These are phyloP conservation scores for Agonopterix subpropinquella DNA, from an alignment of 2,888 invertebrate species.

Conservation along the genomic window DNA sequence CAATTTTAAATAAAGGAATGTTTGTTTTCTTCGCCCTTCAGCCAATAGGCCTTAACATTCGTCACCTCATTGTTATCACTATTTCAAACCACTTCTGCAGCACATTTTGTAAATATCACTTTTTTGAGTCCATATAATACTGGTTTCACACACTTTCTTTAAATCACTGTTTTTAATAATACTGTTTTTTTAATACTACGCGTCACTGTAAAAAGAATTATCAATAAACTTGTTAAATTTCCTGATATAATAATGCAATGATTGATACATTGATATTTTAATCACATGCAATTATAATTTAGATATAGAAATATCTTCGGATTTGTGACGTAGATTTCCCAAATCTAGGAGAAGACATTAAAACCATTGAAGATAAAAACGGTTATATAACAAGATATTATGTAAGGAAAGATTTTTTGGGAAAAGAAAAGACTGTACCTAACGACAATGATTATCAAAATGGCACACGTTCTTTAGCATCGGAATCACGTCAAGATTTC, in stretches of 20 bases:
- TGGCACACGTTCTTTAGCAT: slow-evolving; percentile 35
- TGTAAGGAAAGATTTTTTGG: neutral
- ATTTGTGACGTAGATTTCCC: neutral
- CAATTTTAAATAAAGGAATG: slow-evolving; percentile 71
- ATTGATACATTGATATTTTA: no score
- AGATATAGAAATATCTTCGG: neutral
- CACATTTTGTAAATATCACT: slow-evolving; percentile 27
- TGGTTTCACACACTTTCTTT: slow-evolving; percentile 23
- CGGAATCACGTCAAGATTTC: slow-evolving; percentile 47
- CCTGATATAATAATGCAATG: neutral
- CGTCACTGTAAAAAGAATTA: slow-evolving; percentile 2
- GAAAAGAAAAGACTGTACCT: slow-evolving; percentile 12
- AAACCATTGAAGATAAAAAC: neutral
- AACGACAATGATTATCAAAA: slow-evolving; percentile 36
- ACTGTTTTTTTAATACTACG: slow-evolving; percentile 20
- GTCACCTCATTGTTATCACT: slow-evolving; percentile 62
- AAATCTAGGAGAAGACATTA: neutral
- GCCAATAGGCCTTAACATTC: slow-evolving; percentile 41
- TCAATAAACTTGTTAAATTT: neutral
- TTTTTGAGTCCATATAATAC: slow-evolving; percentile 36
- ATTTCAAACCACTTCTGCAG: slow-evolving; percentile 31
- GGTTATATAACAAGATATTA: neutral
- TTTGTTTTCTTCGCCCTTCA: slow-evolving; percentile 47
- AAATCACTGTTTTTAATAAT: slow-evolving; percentile 16
- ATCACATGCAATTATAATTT: neutral